Evolutionary conservation across 2,113 vertebrate species (phyloP).

Genomic region (Scomber colias): DNA sequence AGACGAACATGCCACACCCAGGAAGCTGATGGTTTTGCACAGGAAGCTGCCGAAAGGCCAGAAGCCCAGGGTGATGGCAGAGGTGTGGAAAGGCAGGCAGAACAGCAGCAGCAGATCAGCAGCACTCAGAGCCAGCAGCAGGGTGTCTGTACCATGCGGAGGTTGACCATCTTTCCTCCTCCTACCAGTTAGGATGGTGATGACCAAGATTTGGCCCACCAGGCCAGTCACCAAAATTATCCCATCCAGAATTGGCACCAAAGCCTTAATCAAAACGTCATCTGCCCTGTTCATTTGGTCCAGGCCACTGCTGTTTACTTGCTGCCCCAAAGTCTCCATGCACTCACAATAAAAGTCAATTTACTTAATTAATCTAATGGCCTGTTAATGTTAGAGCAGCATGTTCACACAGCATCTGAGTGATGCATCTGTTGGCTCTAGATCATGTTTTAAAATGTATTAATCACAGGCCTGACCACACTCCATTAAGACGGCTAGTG

Average conservation of each 20-base stretch:
- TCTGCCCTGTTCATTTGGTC: not conserved
- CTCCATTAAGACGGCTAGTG: slow-evolving; percentile 34
- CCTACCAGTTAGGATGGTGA: slow-evolving; percentile 75
- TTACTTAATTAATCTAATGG: slow-evolving; percentile 36
- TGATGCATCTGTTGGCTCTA: slow-evolving; percentile 41
- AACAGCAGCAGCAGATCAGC: slow-evolving; percentile 81
- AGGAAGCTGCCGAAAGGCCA: slow-evolving; percentile 84
- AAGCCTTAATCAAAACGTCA: slow-evolving; percentile 39
- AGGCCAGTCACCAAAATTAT: slow-evolving; percentile 80
- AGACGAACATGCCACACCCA: slow-evolving; percentile 80
- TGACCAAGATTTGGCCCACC: slow-evolving; percentile 82
- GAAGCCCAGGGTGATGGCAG: slow-evolving; percentile 78
- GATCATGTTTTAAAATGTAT: slow-evolving; percentile 31
- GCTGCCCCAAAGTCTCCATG: slow-evolving; percentile 49
- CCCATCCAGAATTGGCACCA: slow-evolving; percentile 81
- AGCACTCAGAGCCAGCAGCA: slow-evolving; percentile 82
- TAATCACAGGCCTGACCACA: slow-evolving; percentile 40
- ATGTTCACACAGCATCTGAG: slow-evolving; percentile 5
- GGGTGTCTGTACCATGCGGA: slow-evolving; percentile 79
- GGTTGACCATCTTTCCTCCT: slow-evolving; percentile 55
- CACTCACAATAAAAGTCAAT: not conserved
- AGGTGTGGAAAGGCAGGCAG: slow-evolving; percentile 85
- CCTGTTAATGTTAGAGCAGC: slow-evolving; percentile 34
- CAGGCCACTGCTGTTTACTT: slow-evolving; percentile 52
- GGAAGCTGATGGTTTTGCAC: slow-evolving; percentile 85